Conservation (phyloP, 2,888 invertebrate genomes). For the Chrysina gloriosa region DNA sequence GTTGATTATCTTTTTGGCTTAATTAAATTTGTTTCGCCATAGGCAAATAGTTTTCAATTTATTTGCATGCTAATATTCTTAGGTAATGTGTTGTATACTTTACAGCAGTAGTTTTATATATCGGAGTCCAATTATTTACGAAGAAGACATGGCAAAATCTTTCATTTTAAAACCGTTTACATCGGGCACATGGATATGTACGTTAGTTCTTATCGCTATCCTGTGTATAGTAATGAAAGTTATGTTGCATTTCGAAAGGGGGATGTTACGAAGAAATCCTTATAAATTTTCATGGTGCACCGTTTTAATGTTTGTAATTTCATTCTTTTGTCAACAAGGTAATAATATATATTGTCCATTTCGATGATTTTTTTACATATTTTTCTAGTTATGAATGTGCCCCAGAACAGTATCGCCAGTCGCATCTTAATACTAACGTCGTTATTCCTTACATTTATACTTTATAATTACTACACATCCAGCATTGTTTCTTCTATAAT, state of each 20-base stretch:
- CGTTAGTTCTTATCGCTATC: not conserved
- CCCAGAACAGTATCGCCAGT: constrained; percentile 49
- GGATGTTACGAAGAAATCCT: not conserved
- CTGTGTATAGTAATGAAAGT: not conserved
- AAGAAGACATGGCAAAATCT: not conserved
- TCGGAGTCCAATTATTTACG: constrained; percentile 19
- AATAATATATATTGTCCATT: not conserved
- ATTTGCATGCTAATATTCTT: too few species aligned
- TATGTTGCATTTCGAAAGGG: constrained; percentile 2
- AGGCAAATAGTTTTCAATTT: too few species aligned
- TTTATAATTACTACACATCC: constrained; percentile 72
- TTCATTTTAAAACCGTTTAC: constrained; percentile 38
- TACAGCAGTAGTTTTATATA: constrained; percentile 39
- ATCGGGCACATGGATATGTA: constrained; percentile 24
- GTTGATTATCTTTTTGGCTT: too few species aligned
- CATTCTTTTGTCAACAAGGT: constrained; percentile 51
- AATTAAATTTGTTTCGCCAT: too few species aligned
- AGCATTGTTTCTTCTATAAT: constrained; percentile 71
- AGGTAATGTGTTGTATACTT: too few species aligned
- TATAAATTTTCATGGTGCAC: constrained; percentile 63
- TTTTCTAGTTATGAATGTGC: constrained; percentile 40
- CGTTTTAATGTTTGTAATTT: constrained; percentile 60
- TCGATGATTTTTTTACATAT: not conserved
- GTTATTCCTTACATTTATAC: constrained; percentile 61
- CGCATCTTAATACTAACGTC: constrained; percentile 56